These are phyloP conservation scores for Cladopsammia gracilis DNA, from an alignment of 64 coral and sea anemone species.

Conservation along the genomic window DNA sequence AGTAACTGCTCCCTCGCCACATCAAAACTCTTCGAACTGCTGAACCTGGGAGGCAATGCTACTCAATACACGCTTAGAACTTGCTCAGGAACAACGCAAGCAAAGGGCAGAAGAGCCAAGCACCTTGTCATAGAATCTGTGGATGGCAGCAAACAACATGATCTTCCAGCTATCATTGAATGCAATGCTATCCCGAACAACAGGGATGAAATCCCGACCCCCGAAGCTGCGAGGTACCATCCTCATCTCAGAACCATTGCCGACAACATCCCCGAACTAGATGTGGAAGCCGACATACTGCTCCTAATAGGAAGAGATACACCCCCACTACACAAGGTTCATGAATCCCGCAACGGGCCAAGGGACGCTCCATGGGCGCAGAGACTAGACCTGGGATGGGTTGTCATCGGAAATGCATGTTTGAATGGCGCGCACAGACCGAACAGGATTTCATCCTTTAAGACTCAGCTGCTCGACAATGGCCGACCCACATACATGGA, in stretches of 20 bases:
- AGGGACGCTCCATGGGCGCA: conserved; percentile 48
- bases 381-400: conserved; percentile 21
- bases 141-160: neutral
- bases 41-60: neutral
- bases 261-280: conserved; percentile 15
- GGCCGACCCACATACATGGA: neutral
- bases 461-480: conserved; percentile 24
- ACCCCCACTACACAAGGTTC: conserved; percentile 39
- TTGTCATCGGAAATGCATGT: conserved; percentile 11
- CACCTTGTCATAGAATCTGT: conserved; percentile 2
- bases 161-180: neutral
- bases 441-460: neutral
- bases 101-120: neutral
- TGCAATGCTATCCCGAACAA: conserved; percentile 29
- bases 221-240: conserved; percentile 14
- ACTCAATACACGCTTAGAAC: neutral
- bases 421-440: conserved; percentile 21
- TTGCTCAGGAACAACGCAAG: neutral
- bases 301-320: conserved; percentile 55
- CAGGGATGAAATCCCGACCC: conserved; percentile 49
- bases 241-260: conserved; percentile 16
- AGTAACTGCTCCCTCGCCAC: conserved; percentile 9
- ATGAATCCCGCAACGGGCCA: conserved; percentile 47
- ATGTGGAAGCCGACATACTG: conserved; percentile 32
- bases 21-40: neutral